Conservation (phyloP, 2,888 invertebrate genomes). For the Steromphala cineraria region DNA sequence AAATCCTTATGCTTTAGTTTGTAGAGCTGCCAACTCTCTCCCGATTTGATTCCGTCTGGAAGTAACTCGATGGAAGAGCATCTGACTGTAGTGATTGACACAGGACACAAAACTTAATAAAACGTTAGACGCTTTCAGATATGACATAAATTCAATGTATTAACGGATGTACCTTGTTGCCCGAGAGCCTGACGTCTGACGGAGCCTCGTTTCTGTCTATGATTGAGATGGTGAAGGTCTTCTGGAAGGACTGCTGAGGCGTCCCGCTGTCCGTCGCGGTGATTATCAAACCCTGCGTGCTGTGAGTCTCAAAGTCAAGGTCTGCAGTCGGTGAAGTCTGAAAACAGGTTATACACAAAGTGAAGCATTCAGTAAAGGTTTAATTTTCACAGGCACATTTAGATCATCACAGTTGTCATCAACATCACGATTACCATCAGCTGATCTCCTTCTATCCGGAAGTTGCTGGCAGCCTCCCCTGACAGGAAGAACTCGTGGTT, state of each 20-base stretch:
- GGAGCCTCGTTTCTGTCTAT: conserved; percentile 54
- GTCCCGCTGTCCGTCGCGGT: conserved; percentile 42
- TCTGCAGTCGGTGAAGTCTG: conserved; percentile 39
- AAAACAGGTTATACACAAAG: neutral
- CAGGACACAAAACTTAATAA: no score
- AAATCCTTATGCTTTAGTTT: no score
- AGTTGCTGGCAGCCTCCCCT: conserved; percentile 37
- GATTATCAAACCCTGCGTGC: conserved; percentile 32
- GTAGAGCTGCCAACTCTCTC: no score
- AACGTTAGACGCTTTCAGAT: no score
- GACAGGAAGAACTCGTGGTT: conserved; percentile 41
- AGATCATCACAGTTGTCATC: neutral
- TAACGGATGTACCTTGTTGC: conserved; percentile 35
- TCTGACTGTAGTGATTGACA: no score
- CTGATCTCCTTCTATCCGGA: conserved; percentile 34
- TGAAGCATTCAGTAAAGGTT: no score
- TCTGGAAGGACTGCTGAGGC: conserved; percentile 37
- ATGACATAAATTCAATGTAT: neutral
- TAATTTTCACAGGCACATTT: neutral
- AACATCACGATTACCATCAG: conserved; percentile 32
- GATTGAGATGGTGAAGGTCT: conserved; percentile 42
- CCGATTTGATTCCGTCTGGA: no score
- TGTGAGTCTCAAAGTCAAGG: conserved; percentile 46
- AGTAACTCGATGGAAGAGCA: no score
- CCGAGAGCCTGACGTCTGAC: conserved; percentile 36